phyloP scores from a whole-genome alignment of 1,140 invertebrate species.

The Hirudo medicinalis region DNA sequence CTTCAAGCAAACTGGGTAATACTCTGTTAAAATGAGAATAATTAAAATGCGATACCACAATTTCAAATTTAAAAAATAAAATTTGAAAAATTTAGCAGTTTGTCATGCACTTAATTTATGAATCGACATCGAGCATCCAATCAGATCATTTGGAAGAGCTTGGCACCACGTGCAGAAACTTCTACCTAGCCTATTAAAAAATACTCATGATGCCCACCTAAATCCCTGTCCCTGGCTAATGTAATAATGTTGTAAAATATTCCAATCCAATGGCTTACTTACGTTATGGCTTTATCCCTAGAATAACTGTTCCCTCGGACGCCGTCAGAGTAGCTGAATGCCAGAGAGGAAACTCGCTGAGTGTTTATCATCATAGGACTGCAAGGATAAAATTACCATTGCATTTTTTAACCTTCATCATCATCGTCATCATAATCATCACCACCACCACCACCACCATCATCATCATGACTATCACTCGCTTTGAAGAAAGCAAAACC shows the following conservation, averaged over 20 bases:
- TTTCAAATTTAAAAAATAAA: too few relatives aligned
- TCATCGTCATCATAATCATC: too few relatives aligned
- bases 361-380: constrained; percentile 93
- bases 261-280: neutral
- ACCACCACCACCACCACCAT: neutral
- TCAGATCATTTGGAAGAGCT: too few relatives aligned
- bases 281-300: neutral
- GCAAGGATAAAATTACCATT: constrained; percentile 29
- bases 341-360: constrained; percentile 81
- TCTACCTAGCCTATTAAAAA: too few relatives aligned
- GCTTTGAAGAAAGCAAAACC: too few relatives aligned
- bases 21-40: constrained; percentile 26
- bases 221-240: neutral
- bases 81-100: too few relatives aligned
- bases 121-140: too few relatives aligned
- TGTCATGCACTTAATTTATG: too few relatives aligned
- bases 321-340: constrained; percentile 81
- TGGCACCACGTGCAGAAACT: too few relatives aligned
- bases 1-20: constrained; percentile 30
- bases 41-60: too few relatives aligned
- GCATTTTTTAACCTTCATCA: neutral
- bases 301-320: constrained; percentile 3
- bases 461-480: neutral
- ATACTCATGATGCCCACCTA: too few relatives aligned
- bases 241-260: neutral